Conservation (phyloP, 2,888 invertebrate genomes). For the Petrolisthes manimaculis region DNA sequence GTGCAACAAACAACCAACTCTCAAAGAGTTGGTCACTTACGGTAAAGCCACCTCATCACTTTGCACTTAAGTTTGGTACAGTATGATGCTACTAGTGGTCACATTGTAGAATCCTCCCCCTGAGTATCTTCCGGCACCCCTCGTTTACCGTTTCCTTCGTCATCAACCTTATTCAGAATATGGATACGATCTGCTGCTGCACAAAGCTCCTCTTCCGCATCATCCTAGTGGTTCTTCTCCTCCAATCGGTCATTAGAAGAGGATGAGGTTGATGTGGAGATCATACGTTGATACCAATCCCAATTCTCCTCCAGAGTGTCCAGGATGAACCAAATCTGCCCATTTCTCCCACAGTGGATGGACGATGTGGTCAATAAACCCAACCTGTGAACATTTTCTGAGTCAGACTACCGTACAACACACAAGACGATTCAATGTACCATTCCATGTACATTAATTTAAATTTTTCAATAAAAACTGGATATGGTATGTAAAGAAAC, state of each 20-base stretch:
- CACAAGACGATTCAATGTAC: neutral
- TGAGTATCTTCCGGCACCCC: constrained; percentile 54
- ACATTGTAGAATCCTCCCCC: constrained; percentile 61
- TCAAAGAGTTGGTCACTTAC: constrained; percentile 56
- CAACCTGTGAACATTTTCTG: constrained; percentile 76
- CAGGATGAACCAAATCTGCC: constrained; percentile 99
- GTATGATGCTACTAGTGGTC: constrained; percentile 62
- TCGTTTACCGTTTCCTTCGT: constrained; percentile 58
- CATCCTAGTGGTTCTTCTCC: constrained; percentile 65
- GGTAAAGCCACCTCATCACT: constrained; percentile 64
- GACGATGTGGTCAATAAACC: constrained; percentile 99
- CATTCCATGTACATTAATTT: constrained; percentile 67
- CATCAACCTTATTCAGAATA: constrained; percentile 63
- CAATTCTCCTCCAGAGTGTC: constrained; percentile 98
- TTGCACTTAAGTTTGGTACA: constrained; percentile 62
- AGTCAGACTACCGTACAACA: neutral
- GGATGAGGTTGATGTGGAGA: constrained; percentile 86
- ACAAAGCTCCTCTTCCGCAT: constrained; percentile 59
- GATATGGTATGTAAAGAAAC: too few relatives aligned
- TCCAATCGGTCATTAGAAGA: constrained; percentile 67
- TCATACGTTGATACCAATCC: constrained; percentile 94
- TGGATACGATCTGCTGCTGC: constrained; percentile 65
- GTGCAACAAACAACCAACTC: constrained; percentile 35
- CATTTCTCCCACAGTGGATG: constrained; percentile 99
- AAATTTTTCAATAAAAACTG: neutral